These are phyloP conservation scores for Dolichopus griseipennis DNA, from an alignment of 2,888 invertebrate genomes.

Conservation along the genomic window DNA sequence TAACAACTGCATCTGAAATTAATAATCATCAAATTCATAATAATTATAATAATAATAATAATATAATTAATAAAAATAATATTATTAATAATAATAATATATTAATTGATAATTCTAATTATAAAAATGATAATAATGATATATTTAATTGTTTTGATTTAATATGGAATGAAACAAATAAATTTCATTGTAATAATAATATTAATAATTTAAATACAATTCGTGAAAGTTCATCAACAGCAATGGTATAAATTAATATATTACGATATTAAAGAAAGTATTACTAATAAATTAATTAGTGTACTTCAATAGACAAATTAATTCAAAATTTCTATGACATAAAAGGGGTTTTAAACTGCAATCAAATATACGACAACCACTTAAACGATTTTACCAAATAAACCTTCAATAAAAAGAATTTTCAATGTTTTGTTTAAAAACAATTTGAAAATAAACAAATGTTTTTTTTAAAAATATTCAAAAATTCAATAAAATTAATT, in stretches of 20 bases:
- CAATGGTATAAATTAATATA: not conserved
- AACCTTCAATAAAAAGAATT: too few species aligned
- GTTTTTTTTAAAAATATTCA: too few species aligned
- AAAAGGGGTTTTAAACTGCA: too few species aligned
- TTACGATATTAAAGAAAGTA: too few species aligned
- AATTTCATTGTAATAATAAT: not conserved
- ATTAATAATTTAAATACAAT: not conserved
- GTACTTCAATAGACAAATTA: too few species aligned
- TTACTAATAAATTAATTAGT: too few species aligned
- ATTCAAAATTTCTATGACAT: too few species aligned
- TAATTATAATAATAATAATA: not conserved
- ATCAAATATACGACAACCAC: too few species aligned
- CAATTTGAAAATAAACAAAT: too few species aligned
- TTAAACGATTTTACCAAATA: too few species aligned
- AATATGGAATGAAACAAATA: slow-evolving; percentile 31
- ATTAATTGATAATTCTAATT: not conserved
- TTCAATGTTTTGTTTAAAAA: too few species aligned
- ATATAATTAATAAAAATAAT: not conserved
- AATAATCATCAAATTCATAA: slow-evolving; percentile 9
- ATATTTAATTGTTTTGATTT: slow-evolving; percentile 46
- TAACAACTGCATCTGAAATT: slow-evolving; percentile 21
- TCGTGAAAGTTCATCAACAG: not conserved
- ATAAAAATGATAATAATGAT: slow-evolving; percentile 28
- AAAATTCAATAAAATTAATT: too few species aligned
- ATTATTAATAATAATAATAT: slow-evolving; percentile 30